phyloP scores from a whole-genome alignment of 2,113 vertebrate genomes.

The Grus americana region DNA sequence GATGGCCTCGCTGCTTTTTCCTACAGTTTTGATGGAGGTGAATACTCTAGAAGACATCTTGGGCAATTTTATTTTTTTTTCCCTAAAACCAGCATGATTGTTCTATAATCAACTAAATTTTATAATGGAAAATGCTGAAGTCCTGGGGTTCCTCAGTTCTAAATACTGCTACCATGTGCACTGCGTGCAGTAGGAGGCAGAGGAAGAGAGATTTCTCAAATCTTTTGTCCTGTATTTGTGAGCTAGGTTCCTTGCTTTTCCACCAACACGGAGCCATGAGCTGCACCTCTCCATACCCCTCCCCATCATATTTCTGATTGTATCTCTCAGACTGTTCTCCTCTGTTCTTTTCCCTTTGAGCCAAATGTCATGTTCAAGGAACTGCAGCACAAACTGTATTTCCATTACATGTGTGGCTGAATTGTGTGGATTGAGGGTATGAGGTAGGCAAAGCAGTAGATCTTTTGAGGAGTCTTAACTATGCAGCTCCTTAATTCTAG shows the following conservation, averaged over 20 bases:
- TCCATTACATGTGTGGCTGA: neutral
- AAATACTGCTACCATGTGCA: neutral
- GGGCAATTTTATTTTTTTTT: neutral
- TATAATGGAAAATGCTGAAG: neutral
- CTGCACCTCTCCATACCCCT: neutral
- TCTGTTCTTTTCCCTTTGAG: neutral
- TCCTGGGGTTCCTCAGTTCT: neutral
- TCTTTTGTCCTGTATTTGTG: neutral
- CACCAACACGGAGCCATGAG: neutral
- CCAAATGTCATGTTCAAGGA: neutral
- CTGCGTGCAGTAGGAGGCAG: neutral
- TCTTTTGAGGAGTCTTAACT: neutral
- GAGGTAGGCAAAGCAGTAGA: neutral
- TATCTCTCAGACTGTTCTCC: neutral
- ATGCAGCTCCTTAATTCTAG: neutral
- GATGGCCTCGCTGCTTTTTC: neutral
- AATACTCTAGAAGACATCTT: neutral
- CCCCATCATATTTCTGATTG: neutral
- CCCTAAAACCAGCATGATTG: neutral
- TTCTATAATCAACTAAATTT: neutral
- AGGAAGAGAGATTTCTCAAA: neutral
- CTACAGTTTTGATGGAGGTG: neutral
- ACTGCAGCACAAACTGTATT: neutral
- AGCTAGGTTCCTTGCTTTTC: neutral
- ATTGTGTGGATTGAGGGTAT: neutral